These are phyloP conservation scores for Torymus texanus DNA, from an alignment of 2,888 invertebrate species.

Conservation along the genomic window DNA sequence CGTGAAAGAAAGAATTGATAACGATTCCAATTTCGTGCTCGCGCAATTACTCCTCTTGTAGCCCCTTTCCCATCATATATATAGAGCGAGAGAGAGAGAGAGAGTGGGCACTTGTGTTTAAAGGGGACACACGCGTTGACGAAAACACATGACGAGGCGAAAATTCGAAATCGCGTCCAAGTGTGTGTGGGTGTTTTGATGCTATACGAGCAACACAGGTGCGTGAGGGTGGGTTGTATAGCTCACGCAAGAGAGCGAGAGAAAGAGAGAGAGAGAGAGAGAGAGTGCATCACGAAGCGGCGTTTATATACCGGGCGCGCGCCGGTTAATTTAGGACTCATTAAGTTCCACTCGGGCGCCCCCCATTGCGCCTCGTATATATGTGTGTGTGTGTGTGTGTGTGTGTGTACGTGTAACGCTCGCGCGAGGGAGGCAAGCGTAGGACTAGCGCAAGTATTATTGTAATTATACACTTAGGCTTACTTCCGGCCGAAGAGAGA, in stretches of 20 bases:
- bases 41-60: not conserved
- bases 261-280: too few species aligned
- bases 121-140: not conserved
- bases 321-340: constrained; percentile 68
- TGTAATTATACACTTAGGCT: constrained; percentile 75
- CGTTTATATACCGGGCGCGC: not conserved
- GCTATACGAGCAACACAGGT: not conserved
- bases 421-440: constrained; percentile 60
- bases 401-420: constrained; percentile 41
- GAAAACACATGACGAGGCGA: constrained; percentile 1
- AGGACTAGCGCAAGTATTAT: constrained; percentile 71
- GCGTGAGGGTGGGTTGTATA: not conserved
- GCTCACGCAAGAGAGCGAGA: too few species aligned
- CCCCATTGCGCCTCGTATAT: constrained; percentile 41
- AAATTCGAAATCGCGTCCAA: constrained; percentile 13
- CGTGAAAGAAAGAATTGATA: constrained; percentile 12
- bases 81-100: too few species aligned
- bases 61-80: too few species aligned
- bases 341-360: constrained; percentile 65
- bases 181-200: too few species aligned
- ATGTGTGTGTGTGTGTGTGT: constrained; percentile 54
- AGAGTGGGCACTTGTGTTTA: too few species aligned
- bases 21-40: constrained; percentile 9
- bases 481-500: constrained; percentile 69
- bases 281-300: not conserved